phyloP scores from a whole-genome alignment of 2,797 vertebrate genomes.

The Sciurus carolinensis region DNA sequence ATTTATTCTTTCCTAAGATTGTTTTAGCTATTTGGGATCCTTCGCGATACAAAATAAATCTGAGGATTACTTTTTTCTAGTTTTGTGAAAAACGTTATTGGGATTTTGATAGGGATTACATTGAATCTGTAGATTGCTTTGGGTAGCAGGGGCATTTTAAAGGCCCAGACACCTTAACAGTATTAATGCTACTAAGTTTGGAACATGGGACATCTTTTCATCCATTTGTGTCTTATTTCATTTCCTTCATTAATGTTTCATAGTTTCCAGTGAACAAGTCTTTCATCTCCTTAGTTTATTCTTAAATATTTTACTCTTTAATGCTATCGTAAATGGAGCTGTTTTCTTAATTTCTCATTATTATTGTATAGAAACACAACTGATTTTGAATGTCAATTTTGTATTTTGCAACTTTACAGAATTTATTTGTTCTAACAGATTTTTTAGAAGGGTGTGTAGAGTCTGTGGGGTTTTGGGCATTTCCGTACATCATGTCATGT shows the following conservation, averaged over 20 bases:
- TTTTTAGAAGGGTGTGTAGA: neutral
- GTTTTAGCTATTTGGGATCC: neutral
- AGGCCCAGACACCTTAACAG: neutral
- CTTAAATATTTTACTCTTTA: neutral
- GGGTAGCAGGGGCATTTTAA: neutral
- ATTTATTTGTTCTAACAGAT: neutral
- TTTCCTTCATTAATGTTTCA: neutral
- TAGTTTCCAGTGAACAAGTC: neutral
- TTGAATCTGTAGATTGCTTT: neutral
- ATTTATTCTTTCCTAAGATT: neutral
- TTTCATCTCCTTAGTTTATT: neutral
- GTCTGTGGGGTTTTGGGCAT: neutral
- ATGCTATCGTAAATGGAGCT: neutral
- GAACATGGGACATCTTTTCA: neutral
- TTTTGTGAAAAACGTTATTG: neutral
- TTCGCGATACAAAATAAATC: neutral
- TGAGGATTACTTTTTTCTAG: neutral
- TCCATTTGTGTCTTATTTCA: neutral
- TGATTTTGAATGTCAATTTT: neutral
- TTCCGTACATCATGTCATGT: neutral
- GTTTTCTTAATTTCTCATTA: neutral
- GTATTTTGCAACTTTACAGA: neutral
- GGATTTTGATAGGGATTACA: neutral
- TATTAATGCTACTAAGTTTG: neutral
- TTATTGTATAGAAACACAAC: neutral